These are phyloP conservation scores for Scomber scombrus DNA, from an alignment of 2,113 vertebrate species.

Conservation along the genomic window DNA sequence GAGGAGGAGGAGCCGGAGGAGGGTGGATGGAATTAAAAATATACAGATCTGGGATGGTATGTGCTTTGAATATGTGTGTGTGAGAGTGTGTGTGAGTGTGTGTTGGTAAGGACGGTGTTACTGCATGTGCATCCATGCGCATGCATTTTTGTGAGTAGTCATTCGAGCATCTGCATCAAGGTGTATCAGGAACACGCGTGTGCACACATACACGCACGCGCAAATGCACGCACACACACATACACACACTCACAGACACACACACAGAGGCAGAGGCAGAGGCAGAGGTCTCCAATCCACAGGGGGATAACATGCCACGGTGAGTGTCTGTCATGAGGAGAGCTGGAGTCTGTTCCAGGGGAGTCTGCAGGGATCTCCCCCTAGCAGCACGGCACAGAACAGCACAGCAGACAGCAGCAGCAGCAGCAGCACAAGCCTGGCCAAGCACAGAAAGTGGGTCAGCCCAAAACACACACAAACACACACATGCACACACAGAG, in stretches of 20 bases:
- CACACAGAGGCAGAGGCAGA: too few species aligned
- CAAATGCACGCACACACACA: constrained; percentile 8
- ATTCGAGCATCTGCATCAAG: constrained; percentile 62
- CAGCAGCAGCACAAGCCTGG: constrained; percentile 79
- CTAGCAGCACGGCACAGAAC: constrained; percentile 75
- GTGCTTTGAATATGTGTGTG: constrained; percentile 67
- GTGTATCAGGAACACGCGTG: constrained; percentile 41
- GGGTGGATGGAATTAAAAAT: constrained; percentile 79
- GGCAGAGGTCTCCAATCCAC: constrained; percentile 77
- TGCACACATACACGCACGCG: not conserved
- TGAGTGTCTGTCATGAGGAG: constrained; percentile 84
- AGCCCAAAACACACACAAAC: constrained; percentile 76
- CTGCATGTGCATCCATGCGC: constrained; percentile 38
- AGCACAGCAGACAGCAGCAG: constrained; percentile 63
- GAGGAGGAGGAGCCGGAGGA: constrained; percentile 76
- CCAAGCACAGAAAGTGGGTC: constrained; percentile 88
- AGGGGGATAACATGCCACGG: constrained; percentile 79
- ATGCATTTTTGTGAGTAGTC: constrained; percentile 37
- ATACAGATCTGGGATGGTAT: constrained; percentile 77
- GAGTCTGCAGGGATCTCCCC: constrained; percentile 85
- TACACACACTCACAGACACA: constrained; percentile 27
- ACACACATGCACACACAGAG: constrained; percentile 34
- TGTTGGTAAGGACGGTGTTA: constrained; percentile 34
- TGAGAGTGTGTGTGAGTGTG: constrained; percentile 17
- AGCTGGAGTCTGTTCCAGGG: constrained; percentile 78